These are phyloP conservation scores for Callaeas wilsoni DNA, from an alignment of 2,113 vertebrate species.

Conservation along the genomic window DNA sequence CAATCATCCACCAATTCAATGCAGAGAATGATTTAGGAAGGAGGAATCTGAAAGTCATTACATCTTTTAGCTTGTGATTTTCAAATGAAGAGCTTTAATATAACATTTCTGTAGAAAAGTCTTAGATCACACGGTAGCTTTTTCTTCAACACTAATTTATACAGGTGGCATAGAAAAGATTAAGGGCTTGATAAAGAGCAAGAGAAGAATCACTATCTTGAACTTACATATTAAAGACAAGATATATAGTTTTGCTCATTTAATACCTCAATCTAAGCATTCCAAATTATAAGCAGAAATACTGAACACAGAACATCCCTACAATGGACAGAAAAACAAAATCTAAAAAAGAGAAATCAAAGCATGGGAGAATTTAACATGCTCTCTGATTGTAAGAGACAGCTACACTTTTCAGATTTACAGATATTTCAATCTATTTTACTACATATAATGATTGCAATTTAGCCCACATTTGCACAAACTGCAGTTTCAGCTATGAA, in stretches of 20 bases:
- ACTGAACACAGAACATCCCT: background rate
- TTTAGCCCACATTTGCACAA: conserved; percentile 8
- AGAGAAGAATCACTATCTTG: conserved; percentile 22
- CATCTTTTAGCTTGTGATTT: conserved; percentile 10
- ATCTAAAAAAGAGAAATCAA: conserved; percentile 37
- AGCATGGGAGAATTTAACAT: conserved; percentile 19
- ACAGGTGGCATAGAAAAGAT: background rate
- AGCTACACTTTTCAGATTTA: conserved; percentile 20
- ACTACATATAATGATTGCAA: background rate
- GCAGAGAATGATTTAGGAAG: conserved; percentile 13
- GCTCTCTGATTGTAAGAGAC: conserved; percentile 34
- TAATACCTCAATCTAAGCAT: background rate
- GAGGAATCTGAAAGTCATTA: conserved; percentile 8
- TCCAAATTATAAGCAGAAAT: conserved; percentile 28
- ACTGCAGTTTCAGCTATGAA: conserved; percentile 13
- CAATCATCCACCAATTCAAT: background rate
- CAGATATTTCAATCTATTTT: conserved; percentile 31
- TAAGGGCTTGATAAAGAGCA: conserved; percentile 29
- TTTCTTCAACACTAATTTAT: conserved; percentile 1
- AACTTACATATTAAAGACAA: conserved; percentile 11
- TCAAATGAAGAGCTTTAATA: conserved; percentile 29
- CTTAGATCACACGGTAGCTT: background rate
- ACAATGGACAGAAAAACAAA: background rate
- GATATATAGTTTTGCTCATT: background rate
- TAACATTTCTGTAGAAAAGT: background rate